Base-by-base conservation (phyloP, 2,797 vertebrate species). In the Sylvia borin region DNA sequence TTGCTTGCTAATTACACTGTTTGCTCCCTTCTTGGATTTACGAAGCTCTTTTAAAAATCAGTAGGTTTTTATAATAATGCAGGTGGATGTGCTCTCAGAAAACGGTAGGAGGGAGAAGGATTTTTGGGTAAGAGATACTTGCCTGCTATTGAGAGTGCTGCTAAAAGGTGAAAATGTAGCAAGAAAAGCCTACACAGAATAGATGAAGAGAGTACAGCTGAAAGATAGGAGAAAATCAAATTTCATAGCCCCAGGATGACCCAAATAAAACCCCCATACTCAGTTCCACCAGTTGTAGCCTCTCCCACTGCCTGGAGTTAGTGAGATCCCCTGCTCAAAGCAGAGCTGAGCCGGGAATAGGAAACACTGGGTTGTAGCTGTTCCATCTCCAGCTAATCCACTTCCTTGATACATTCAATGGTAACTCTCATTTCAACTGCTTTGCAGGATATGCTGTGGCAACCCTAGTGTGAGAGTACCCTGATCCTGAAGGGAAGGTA, bases 1-100 rank as follows among this genome's bases (percentile, higher is more conserved):
- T 91, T 91, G 13, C 70, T 86, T 68, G n/a, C 55, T 96, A 76
- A 93, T 94, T 81, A 76, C 10, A 20, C 74, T 73, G 20, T 87
- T 94, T 89, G 16, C 64, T 85, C 50, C 58, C 36, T 38, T 87
- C 51, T 67, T 79, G 40, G 36, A 82, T 94, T 91, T 93, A 66
- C 76, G 77, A 38, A 47, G n/a, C 20, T 81, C 22, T 70, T 81
- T 72, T 29, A 76, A 81, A 83, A 88, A 75, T n/a, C 24, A 11
- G 16, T 21, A 32, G 40, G 16, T 38, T 24, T 73, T 67, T 31
- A 14, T 58, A 70, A 73, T 47, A 80, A 77, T 4, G 10, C 1
- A 2, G 43, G 16, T 40, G 47, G 32, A 53, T 40, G 43, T 45
- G 32, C 15, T 54, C 24, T 34, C 40, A 66, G 65, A 75, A 40